Base-by-base conservation (phyloP, 2,113 vertebrate species). In the Cromileptes altivelis region DNA sequence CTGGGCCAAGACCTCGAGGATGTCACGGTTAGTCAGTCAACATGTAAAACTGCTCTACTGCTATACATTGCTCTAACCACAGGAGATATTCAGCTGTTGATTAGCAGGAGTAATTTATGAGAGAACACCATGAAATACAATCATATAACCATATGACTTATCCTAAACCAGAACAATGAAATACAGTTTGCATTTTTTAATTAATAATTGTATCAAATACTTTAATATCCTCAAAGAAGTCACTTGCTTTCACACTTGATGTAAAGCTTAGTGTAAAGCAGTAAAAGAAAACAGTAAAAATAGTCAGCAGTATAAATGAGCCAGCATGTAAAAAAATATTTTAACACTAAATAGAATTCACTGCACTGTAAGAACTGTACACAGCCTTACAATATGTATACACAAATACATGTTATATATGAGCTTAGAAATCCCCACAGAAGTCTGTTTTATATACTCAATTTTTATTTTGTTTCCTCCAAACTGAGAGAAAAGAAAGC, bases 1-100 rank as follows among this genome's bases (percentile, higher is more conserved):
- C 95, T 99, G 67, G 98, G 98, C 19, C 96, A 97, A 63, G 97
- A 99, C 94, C 97, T 98, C 0, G 98, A 99, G 88, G 97, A 99
- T 0, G 98, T 99, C 84, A 97, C 97, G 55, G 98, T 99, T 33
- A 87, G 94, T 90, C 12, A 23, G 30, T 13, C 60, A 9, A 2
- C 52, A 2, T 13, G 0, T 30, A 30, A 30, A 30, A 30, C 30
- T 30, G 30, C 30, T 30, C 30, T 30, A 30, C 30, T 1, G 30
- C 30, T 30, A 30, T 30, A 30, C 30, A 30, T 19, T 45, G 42
- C 18, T 6, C 19, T 19, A 7, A 70, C 8, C 19, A 17, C 21
- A 42, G 69, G 69, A 73, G 30, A 15, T 12, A 0, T 2, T 49
- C 3, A 69, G 1, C 17, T 63, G 27, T 69, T 68, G 50, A 56